phyloP scores from a whole-genome alignment of 2,888 invertebrate species.

The Cotesia congregata region DNA sequence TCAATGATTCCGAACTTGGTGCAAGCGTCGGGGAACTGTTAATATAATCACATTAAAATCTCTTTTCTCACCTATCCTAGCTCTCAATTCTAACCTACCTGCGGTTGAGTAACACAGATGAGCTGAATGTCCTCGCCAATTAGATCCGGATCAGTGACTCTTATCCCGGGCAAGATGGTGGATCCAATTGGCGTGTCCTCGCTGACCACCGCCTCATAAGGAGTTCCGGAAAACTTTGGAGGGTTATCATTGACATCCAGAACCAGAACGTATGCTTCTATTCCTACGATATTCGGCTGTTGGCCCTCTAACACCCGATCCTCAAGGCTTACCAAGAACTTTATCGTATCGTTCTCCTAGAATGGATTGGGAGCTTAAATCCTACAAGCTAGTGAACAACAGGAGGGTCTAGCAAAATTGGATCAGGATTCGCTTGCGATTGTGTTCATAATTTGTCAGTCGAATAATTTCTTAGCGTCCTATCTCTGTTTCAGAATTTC shows the following conservation, averaged over 20 bases:
- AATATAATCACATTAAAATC: conserved; percentile 7
- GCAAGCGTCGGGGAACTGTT: conserved; percentile 80
- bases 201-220: conserved; percentile 83
- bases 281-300: conserved; percentile 79
- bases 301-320: conserved; percentile 77
- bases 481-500: not conserved
- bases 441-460: not conserved
- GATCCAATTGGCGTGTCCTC: conserved; percentile 83
- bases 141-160: conserved; percentile 84
- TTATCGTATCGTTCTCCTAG: conserved; percentile 83
- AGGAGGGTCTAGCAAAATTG: not conserved
- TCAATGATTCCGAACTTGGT: conserved; percentile 78
- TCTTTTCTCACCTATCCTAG: conserved; percentile 30
- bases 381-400: not conserved
- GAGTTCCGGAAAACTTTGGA: conserved; percentile 78
- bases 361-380: conserved; percentile 54
- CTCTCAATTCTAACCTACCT: conserved; percentile 61
- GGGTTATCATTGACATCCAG: conserved; percentile 91
- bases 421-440: not conserved
- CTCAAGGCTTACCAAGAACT: conserved; percentile 85
- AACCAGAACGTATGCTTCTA: conserved; percentile 86
- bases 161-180: conserved; percentile 80
- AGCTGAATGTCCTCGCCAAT: conserved; percentile 87
- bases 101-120: conserved; percentile 74
- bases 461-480: not conserved